Evolutionary conservation across 2,888 invertebrate genomes (phyloP), one percentile per base, ranked within the genome.

Genomic region (Rhodophaea formosa): DNA sequence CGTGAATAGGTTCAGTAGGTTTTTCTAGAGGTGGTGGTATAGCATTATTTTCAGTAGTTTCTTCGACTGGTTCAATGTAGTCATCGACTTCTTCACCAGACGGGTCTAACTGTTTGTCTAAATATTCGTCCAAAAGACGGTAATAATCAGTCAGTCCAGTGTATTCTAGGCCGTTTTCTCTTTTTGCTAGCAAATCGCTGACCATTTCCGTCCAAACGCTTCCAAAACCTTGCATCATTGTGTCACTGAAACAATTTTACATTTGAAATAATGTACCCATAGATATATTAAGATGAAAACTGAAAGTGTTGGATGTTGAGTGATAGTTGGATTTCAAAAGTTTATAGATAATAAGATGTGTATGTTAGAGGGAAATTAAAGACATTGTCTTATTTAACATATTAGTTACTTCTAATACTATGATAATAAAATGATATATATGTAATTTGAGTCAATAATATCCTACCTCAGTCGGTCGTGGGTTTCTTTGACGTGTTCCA

Each of bases 101-200:
- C 16, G 88, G 88, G 44, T 91, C 88, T 57, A 91, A 70, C 62
- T 92, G 92, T 35, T 79, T 84, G 35, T 92, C 90, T 63, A 93
- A 79, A 75, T 93, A 93, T 62, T 92, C 89, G 63, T 92, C 91
- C 59, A 93, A 70, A 0, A 93, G 86, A 66, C 86, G 82, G 67
- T 93, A 94, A 68, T 93, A 93, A 59, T 92, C 89, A 7, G 92
- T 84, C 0, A 93, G 70, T 0, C 90, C 86, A n/a, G 84, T 86
- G 23, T 91, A 84, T 64, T 92, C 88, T 8, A 93, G 71, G 1
- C 89, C 88, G 44, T 91, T 83, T 75, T 91, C 91, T 65, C 77
- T 84, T 75, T 79, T 89, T 17, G 83, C 87, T 45, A 92, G 80
- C 57, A 92, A 70, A 63, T 92, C 91, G 45, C 87, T 86, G 3